Conservation (phyloP, 1,140 invertebrate species). For the Procambarus virginalis region DNA sequence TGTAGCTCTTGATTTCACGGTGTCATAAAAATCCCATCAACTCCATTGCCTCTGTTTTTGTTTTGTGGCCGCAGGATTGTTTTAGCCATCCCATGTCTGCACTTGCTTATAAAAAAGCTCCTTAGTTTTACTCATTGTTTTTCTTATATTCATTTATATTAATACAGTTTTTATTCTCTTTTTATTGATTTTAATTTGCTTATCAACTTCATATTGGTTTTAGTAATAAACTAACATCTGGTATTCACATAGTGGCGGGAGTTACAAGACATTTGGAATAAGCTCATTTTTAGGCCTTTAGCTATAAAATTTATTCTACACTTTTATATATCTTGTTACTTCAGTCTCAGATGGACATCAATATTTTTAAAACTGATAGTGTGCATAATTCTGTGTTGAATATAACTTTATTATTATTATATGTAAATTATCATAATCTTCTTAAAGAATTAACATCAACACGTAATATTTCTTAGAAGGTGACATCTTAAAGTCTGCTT, state of each 20-base stretch:
- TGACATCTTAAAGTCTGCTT: not conserved
- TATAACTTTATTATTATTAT: not conserved
- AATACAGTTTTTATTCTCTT: not conserved
- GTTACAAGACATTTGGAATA: not conserved
- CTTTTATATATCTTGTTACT: not conserved
- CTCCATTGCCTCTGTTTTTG: constrained; percentile 3
- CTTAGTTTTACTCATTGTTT: not conserved
- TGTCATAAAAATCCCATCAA: not conserved
- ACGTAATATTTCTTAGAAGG: not conserved
- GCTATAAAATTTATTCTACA: not conserved
- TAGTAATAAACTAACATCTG: not conserved
- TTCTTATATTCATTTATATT: not conserved
- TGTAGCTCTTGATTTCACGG: not conserved
- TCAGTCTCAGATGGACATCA: not conserved
- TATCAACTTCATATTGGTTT: not conserved
- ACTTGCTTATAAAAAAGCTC: not conserved
- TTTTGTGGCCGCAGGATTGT: not conserved
- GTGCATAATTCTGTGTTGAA: not conserved
- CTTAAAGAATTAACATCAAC: not conserved
- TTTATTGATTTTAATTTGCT: not conserved
- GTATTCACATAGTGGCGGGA: constrained; percentile 7
- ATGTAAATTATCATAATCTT: not conserved
- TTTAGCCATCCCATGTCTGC: not conserved
- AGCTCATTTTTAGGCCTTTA: not conserved
- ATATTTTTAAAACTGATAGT: not conserved